Conservation (phyloP, 2,888 invertebrate species). For the Tipula confusa region DNA sequence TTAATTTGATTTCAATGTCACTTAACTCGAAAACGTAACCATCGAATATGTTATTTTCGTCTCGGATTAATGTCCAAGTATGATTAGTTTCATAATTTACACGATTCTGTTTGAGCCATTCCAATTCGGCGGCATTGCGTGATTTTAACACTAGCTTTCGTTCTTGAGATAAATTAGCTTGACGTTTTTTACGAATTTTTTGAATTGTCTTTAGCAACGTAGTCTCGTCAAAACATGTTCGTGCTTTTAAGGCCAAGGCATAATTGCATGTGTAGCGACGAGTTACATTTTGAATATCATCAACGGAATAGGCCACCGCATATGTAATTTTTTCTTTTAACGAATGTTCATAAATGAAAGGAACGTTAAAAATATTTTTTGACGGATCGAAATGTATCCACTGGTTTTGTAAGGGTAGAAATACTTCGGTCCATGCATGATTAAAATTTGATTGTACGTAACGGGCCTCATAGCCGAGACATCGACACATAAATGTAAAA, state of each 20-base stretch:
- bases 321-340: slow-evolving; percentile 86
- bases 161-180: slow-evolving; percentile 52
- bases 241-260: slow-evolving; percentile 48
- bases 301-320: slow-evolving; percentile 78
- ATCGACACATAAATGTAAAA: slow-evolving; percentile 75
- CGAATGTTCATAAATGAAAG: slow-evolving; percentile 84
- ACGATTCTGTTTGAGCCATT: slow-evolving; percentile 65
- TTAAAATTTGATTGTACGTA: slow-evolving; percentile 76
- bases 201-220: slow-evolving; percentile 58
- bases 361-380: slow-evolving; percentile 81
- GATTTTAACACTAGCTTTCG: slow-evolving; percentile 56
- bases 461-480: slow-evolving; percentile 70
- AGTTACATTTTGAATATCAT: slow-evolving; percentile 91
- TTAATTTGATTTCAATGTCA: slow-evolving; percentile 41
- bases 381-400: slow-evolving; percentile 97
- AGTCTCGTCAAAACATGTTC: slow-evolving; percentile 58
- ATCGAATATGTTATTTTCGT: slow-evolving; percentile 60
- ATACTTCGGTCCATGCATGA: slow-evolving; percentile 97
- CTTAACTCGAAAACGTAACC: slow-evolving; percentile 46
- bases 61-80: slow-evolving; percentile 74
- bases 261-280: slow-evolving; percentile 72
- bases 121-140: slow-evolving; percentile 62
- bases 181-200: slow-evolving; percentile 57
- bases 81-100: slow-evolving; percentile 57
- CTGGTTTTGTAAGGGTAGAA: slow-evolving; percentile 63